Conservation (phyloP, 2,113 vertebrate species). For the Sapayoa aenigma region DNA sequence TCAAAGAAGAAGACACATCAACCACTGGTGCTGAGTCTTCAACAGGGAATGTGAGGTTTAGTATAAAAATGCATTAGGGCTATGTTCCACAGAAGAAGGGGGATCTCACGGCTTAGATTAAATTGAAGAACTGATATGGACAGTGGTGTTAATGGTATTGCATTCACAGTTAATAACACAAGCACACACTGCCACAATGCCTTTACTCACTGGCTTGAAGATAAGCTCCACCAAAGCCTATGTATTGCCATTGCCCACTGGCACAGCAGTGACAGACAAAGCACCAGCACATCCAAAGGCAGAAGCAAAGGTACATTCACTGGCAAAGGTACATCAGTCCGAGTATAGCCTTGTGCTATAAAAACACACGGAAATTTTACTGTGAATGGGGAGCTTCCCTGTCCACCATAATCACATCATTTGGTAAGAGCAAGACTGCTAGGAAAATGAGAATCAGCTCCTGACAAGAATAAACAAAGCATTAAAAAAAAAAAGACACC, state of each 20-base stretch:
- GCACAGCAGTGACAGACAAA: background rate
- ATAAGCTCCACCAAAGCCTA: background rate
- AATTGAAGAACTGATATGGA: background rate
- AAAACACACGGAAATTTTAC: background rate
- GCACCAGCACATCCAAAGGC: background rate
- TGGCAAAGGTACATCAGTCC: background rate
- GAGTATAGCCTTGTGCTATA: background rate
- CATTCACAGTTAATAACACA: background rate
- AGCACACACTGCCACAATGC: background rate
- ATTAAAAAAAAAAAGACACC: background rate
- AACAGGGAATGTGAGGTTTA: background rate
- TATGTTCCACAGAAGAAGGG: background rate
- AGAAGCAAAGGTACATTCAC: background rate
- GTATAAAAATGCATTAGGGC: background rate
- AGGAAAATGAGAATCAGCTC: background rate
- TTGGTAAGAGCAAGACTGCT: background rate
- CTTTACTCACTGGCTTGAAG: background rate
- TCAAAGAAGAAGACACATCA: background rate
- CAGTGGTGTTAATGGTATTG: background rate
- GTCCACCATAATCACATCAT: background rate
- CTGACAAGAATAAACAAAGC: constrained; percentile 1
- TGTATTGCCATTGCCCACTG: background rate
- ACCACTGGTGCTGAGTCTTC: background rate
- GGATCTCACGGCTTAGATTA: background rate
- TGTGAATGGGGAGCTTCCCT: background rate